These are phyloP conservation scores for Heliconius erato DNA, from an alignment of 2,888 invertebrate genomes.

Conservation along the genomic window DNA sequence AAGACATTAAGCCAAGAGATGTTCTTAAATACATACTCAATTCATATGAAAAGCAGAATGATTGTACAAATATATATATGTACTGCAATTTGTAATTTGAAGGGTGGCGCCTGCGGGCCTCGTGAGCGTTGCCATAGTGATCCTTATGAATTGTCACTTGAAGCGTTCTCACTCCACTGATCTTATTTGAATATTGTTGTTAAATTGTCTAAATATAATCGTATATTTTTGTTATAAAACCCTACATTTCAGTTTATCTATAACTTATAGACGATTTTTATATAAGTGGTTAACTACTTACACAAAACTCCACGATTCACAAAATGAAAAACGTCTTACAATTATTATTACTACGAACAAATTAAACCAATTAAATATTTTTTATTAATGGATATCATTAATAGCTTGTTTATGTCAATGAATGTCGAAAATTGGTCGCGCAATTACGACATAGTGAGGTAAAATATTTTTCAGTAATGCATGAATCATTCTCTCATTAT, in stretches of 20 bases:
- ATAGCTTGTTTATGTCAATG: constrained; percentile 5
- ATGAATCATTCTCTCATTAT: constrained; percentile 32
- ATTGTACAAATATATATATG: background rate
- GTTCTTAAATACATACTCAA: background rate
- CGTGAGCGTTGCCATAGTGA: constrained; percentile 54
- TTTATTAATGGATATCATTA: constrained; percentile 11
- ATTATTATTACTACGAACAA: background rate
- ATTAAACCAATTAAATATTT: background rate
- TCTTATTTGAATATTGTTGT: constrained; percentile 20
- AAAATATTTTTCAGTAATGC: constrained; percentile 22
- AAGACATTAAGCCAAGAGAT: background rate
- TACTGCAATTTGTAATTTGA: constrained; percentile 12
- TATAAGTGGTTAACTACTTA: background rate
- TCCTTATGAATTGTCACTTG: constrained; percentile 46
- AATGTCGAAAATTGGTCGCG: constrained; percentile 10
- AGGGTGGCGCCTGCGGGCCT: constrained; percentile 51
- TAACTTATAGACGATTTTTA: background rate
- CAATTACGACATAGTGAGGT: constrained; percentile 36
- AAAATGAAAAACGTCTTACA: background rate
- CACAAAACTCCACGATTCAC: background rate
- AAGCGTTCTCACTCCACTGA: constrained; percentile 29
- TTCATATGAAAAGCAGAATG: background rate
- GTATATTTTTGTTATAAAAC: constrained; percentile 1
- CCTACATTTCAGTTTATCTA: background rate
- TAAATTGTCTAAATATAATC: constrained; percentile 4